Evolutionary conservation across 2,888 invertebrate species (phyloP), one percentile per base, ranked within the genome.

Genomic region (Rhingia campestris): DNA sequence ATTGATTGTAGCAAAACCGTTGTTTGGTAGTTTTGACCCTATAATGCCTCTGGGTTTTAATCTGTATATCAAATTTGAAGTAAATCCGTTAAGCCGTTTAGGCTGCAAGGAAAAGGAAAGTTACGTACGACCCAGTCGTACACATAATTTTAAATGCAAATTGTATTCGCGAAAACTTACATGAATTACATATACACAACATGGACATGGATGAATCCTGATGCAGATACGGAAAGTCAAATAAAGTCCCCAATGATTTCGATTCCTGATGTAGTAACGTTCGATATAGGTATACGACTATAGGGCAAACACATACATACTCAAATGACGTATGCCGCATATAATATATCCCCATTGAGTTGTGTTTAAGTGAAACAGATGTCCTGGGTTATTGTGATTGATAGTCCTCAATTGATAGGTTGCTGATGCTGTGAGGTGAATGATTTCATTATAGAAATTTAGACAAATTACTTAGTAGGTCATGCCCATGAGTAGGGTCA

Each of bases 351-450:
- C 85, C 86, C 58, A 69, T 76, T 72, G 87, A 85, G 81, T 86
- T 86, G 82, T 81, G 73, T 76, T 80, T 86, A 87, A 87, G 86
- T 87, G 82, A 87, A 86, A 87, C 87, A 87, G 86, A 87, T 87
- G 86, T 87, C 86, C 85, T 86, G 69, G 80, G 76, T 82, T 80
- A 86, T 87, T 86, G 87, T 87, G 87, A 87, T 87, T 87, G 87
- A 87, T 87, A 77, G 81, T 77, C 66, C 59, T 73, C 59, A 69
- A 86, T 85, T 81, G 81, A 81, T 74, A 81, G 84, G 70, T 77
- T 69, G 74, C 74, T 82, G 84, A 70, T 70, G 58, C 69, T 86
- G 82, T 69, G 75, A 74, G 61, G 72, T 77, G 72, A 75, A 74
- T 77, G 77, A 84, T 86, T 80, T 86, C 86, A 87, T 87, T 80